Evolutionary conservation across 2,888 invertebrate species (phyloP), one percentile per base, ranked within the genome.

Genomic region (Drosophila paranaensis): DNA sequence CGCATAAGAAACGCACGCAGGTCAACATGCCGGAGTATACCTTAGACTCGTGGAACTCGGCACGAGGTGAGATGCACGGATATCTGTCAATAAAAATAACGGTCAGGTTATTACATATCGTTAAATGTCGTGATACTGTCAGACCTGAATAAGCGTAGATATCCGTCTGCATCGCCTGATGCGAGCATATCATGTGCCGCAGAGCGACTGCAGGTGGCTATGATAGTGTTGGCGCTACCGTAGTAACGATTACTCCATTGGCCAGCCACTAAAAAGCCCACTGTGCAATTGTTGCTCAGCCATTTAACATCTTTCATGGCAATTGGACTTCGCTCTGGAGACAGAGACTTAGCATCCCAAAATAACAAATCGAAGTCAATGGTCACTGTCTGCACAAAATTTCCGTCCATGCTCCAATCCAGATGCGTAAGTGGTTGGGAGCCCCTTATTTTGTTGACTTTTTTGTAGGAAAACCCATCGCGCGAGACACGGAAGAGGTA

Each of bases 241-340:
- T 97, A 97, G 92, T 96, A 97, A 30, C 97, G 95, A 91, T 97
- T 97, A 90, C 97, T 97, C 97, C 97, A 97, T 93, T 97, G 96
- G 58, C 97, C 97, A 80, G 97, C 96, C 8, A 97, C 96, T 88
- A 97, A 94, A 93, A 97, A 97, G 65, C 97, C 97, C 48, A 98
- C 96, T 0, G 97, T 97, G 51, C 96, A 96, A 85, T 97, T 97
- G 85, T 96, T 96, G 1, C 97, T 96, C 76, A 96, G 95, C 97
- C 97, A 98, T 92, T 97, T 97, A 2, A 97, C 96, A 90, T 97
- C 97, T 91, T 97, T 97, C 96, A 97, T 97, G 4, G 97, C 96
- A 72, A 97, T 94, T 3, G 97, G 97, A 91, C 97, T 97, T 91
- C 97, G 97, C 90, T 97, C 97, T 10, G 97, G 96, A 2, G 97